phyloP scores from a whole-genome alignment of 2,113 vertebrate genomes.

The Astur gentilis region DNA sequence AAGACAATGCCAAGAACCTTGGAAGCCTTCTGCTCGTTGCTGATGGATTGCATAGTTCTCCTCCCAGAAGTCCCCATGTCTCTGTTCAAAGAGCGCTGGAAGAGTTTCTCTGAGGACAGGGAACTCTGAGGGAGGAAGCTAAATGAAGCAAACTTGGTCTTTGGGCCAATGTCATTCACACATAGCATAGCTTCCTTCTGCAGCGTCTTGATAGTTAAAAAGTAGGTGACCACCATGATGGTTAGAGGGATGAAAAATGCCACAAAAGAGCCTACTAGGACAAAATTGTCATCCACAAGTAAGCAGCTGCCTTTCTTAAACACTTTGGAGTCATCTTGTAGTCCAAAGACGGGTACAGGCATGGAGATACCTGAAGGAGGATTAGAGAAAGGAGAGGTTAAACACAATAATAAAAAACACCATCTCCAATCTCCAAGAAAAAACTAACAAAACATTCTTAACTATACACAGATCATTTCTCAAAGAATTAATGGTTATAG shows the following conservation, averaged over 20 bases:
- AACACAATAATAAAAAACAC: not conserved
- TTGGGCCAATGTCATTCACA: constrained; percentile 81
- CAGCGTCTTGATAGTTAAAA: constrained; percentile 89
- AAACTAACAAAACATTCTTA: not conserved
- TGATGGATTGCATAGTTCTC: constrained; percentile 93
- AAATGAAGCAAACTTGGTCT: constrained; percentile 84
- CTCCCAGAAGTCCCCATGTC: constrained; percentile 74
- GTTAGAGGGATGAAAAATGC: constrained; percentile 93
- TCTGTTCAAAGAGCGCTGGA: constrained; percentile 82
- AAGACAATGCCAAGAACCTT: constrained; percentile 97
- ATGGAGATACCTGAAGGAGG: constrained; percentile 85
- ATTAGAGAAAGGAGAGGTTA: constrained; percentile 17
- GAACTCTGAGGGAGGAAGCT: constrained; percentile 88
- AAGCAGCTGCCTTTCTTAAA: constrained; percentile 87
- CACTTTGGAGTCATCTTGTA: constrained; percentile 89
- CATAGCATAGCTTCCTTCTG: constrained; percentile 91
- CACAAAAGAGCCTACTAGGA: constrained; percentile 92
- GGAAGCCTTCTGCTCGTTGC: constrained; percentile 95
- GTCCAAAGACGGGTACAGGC: constrained; percentile 90
- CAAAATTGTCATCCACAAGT: constrained; percentile 87
- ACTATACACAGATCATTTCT: not conserved
- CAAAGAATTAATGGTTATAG: not conserved
- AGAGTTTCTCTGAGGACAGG: constrained; percentile 88
- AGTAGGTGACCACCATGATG: constrained; percentile 96
- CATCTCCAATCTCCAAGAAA: not conserved